phyloP scores from a whole-genome alignment of 2,797 vertebrate species.

The Petrocephalus schoutedeni region DNA sequence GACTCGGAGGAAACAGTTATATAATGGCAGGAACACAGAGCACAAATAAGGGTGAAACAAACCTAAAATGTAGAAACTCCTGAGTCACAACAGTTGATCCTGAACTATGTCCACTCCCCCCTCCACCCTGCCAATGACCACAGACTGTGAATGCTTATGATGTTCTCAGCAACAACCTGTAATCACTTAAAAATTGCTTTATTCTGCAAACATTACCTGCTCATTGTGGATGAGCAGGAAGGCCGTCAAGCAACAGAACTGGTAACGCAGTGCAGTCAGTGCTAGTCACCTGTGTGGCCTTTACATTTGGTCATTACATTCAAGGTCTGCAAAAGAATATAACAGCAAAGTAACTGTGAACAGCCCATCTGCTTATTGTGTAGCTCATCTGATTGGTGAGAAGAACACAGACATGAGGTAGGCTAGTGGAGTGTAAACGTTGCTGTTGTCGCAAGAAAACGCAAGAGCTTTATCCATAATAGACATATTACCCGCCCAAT shows the following conservation, averaged over 20 bases:
- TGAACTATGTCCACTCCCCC: not conserved
- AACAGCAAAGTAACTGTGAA: slow-evolving; percentile 20
- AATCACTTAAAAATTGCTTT: slow-evolving; percentile 26
- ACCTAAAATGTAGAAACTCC: not conserved
- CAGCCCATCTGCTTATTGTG: slow-evolving; percentile 15
- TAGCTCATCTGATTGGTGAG: not conserved
- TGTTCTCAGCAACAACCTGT: not conserved
- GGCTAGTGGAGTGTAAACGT: not conserved
- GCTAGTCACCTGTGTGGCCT: slow-evolving; percentile 29
- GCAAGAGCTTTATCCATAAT: not conserved
- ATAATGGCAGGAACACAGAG: not conserved
- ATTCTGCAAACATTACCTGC: slow-evolving; percentile 29
- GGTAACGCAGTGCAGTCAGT: slow-evolving; percentile 29
- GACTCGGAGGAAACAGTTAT: not conserved
- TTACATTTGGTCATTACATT: not conserved
- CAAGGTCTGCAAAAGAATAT: slow-evolving; percentile 16
- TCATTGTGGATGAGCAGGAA: slow-evolving; percentile 49
- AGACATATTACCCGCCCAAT: not conserved
- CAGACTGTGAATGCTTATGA: not conserved
- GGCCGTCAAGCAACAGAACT: slow-evolving; percentile 39
- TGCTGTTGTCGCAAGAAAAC: not conserved
- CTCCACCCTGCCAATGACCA: not conserved
- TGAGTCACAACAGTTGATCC: not conserved
- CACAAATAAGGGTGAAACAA: not conserved
- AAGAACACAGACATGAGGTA: slow-evolving; percentile 24